Conservation (phyloP, 2,797 vertebrate genomes). For the Adrianichthys oophorus region DNA sequence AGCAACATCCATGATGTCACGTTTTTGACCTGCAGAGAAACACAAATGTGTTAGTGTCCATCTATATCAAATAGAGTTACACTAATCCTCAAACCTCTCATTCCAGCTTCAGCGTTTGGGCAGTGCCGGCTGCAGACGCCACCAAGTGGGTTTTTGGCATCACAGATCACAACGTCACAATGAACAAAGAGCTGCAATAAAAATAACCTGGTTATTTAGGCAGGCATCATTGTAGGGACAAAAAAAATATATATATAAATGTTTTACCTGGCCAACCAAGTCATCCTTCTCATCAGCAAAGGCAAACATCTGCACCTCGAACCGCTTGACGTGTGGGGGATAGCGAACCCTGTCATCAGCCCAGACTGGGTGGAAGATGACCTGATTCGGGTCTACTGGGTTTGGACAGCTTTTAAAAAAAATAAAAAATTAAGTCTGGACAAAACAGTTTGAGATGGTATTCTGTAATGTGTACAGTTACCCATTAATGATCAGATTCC, state of each 20-base stretch:
- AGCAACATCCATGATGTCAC: constrained; percentile 1
- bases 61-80: not conserved
- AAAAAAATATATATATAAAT: too few species aligned
- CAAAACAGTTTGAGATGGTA: too few species aligned
- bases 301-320: constrained; percentile 81
- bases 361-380: constrained; percentile 61
- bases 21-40: constrained; percentile 56
- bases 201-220: not conserved
- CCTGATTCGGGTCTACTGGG: constrained; percentile 42
- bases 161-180: constrained; percentile 79
- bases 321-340: constrained; percentile 81
- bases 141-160: constrained; percentile 51
- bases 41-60: too few species aligned
- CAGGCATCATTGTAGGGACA: not conserved
- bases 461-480: constrained; percentile 24
- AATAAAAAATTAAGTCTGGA: not conserved
- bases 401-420: constrained; percentile 61
- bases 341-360: constrained; percentile 63
- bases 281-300: constrained; percentile 60
- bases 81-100: constrained; percentile 28
- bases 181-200: constrained; percentile 80
- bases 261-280: constrained; percentile 65
- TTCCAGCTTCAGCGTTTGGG: constrained; percentile 16
- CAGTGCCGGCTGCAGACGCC: constrained; percentile 66
- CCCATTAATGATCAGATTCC: constrained; percentile 73